Conservation (phyloP, 2,888 invertebrate species). For the Dryobota labecula region DNA sequence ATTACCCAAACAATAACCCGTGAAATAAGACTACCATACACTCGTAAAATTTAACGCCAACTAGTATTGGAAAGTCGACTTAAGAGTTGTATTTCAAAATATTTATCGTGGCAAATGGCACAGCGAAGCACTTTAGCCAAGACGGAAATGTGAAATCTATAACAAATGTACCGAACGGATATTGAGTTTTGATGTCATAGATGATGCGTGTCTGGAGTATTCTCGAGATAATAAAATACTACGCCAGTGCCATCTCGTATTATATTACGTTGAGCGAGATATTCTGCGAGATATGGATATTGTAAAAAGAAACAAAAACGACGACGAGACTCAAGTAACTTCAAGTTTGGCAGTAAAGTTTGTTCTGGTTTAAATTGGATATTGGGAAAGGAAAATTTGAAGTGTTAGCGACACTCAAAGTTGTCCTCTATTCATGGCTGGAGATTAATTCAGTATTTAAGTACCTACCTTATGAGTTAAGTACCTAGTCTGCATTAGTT, state of each 20-base stretch:
- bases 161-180: slow-evolving; percentile 84
- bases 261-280: slow-evolving; percentile 56
- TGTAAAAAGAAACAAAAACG: slow-evolving; percentile 56
- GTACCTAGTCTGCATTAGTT: not conserved
- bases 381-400: slow-evolving; percentile 26
- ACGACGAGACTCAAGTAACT: slow-evolving; percentile 18
- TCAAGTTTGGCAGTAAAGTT: slow-evolving; percentile 21
- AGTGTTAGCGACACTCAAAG: not conserved
- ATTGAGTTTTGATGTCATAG: slow-evolving; percentile 87
- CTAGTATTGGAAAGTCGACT: slow-evolving; percentile 79
- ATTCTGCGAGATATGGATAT: slow-evolving; percentile 61
- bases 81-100: slow-evolving; percentile 79
- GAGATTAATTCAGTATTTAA: not conserved
- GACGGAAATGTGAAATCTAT: slow-evolving; percentile 84
- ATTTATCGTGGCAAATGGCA: slow-evolving; percentile 77
- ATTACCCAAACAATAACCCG: slow-evolving; percentile 74
- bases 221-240: slow-evolving; percentile 85
- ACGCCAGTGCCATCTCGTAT: slow-evolving; percentile 68
- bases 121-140: slow-evolving; percentile 71
- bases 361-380: slow-evolving; percentile 29
- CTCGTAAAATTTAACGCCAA: slow-evolving; percentile 79
- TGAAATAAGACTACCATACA: slow-evolving; percentile 73
- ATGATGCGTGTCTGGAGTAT: slow-evolving; percentile 81
- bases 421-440: not conserved
- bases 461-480: not conserved